A percentile compares a stretch with the other conserved stretches of the same genome.
Evolutionary conservation across 2,888 invertebrate genomes (phyloP).

Genomic region (Congeria kusceri): DNA sequence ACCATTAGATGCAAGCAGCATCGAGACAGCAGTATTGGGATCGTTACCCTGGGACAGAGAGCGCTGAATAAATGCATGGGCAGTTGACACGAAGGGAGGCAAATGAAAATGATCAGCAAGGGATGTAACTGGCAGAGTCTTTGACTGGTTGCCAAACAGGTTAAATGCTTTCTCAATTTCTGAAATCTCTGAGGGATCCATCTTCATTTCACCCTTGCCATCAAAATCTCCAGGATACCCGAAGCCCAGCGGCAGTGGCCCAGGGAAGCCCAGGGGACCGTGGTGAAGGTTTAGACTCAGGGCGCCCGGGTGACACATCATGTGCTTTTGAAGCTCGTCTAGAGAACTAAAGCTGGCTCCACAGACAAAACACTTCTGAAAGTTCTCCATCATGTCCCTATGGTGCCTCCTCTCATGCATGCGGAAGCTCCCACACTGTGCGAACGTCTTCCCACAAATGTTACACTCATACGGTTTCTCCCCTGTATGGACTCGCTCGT

Average conservation of each 20-base stretch:
- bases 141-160: slow-evolving; percentile 44
- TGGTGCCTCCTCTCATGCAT: slow-evolving; percentile 82
- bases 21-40: slow-evolving; percentile 62
- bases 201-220: slow-evolving; percentile 47
- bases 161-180: slow-evolving; percentile 63
- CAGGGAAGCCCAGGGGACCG: slow-evolving; percentile 53
- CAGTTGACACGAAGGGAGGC: slow-evolving; percentile 73
- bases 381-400: slow-evolving; percentile 71
- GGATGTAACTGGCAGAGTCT: slow-evolving; percentile 45
- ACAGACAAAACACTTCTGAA: slow-evolving; percentile 78
- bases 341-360: slow-evolving; percentile 75
- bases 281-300: slow-evolving; percentile 52
- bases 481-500: slow-evolving; percentile 80
- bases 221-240: slow-evolving; percentile 48
- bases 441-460: slow-evolving; percentile 78
- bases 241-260: slow-evolving; percentile 55
- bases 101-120: slow-evolving; percentile 66
- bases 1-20: slow-evolving; percentile 62
- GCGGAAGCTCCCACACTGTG: slow-evolving; percentile 80
- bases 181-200: slow-evolving; percentile 48
- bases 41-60: slow-evolving; percentile 63
- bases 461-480: slow-evolving; percentile 81
- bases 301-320: slow-evolving; percentile 75
- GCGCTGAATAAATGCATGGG: slow-evolving; percentile 60
- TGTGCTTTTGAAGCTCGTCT: slow-evolving; percentile 78